Evolutionary conservation across 2,113 vertebrate species (phyloP).

Genomic region (Saimiri boliviensis): DNA sequence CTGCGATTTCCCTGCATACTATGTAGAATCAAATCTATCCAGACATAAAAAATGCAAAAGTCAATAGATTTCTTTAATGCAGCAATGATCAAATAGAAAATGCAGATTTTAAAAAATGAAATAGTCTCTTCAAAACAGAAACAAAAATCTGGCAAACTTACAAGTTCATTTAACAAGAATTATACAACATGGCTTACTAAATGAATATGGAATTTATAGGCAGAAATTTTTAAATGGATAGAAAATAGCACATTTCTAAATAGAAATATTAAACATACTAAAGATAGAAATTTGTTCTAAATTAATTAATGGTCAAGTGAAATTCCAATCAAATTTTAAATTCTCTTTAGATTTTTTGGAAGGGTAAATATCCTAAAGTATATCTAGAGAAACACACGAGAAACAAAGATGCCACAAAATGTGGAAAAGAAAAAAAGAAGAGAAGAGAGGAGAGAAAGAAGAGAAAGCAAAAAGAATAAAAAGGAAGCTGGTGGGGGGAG

Average conservation of each 20-base stretch:
- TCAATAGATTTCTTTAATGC: neutral
- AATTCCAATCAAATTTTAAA: slow-evolving; percentile 16
- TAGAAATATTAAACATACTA: slow-evolving; percentile 12
- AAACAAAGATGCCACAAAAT: neutral
- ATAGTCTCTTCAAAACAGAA: neutral
- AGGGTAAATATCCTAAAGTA: neutral
- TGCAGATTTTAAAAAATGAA: neutral
- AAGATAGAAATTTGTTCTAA: neutral
- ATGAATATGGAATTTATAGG: neutral
- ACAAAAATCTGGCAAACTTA: neutral
- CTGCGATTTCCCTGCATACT: neutral
- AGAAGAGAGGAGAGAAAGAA: neutral
- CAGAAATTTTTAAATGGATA: slow-evolving; percentile 17
- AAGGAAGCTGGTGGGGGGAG: neutral
- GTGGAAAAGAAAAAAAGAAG: neutral
- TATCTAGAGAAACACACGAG: neutral
- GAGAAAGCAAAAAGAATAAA: neutral
- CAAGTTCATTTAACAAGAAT: neutral
- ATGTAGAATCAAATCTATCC: neutral
- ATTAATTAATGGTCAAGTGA: neutral
- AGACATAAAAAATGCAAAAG: neutral
- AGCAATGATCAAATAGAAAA: neutral
- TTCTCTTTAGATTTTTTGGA: neutral
- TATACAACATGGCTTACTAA: slow-evolving; percentile 20
- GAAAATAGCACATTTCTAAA: neutral